phyloP scores from a whole-genome alignment of 2,888 invertebrate species.

The Mesoligia furuncula region DNA sequence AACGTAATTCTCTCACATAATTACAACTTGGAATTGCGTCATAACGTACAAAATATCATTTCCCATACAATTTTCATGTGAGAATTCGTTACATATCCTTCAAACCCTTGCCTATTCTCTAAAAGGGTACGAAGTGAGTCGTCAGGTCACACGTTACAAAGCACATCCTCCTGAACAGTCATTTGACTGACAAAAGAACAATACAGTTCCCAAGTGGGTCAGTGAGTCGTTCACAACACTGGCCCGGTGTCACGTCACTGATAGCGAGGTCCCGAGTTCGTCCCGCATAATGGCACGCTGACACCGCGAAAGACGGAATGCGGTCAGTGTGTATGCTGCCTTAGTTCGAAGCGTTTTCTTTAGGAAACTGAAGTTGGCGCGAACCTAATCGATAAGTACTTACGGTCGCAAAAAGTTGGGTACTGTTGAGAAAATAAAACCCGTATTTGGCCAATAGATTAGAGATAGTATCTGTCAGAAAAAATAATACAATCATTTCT shows the following conservation, averaged over 20 bases:
- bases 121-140: slow-evolving; percentile 40
- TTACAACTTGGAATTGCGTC: not conserved
- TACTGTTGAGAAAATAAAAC: slow-evolving; percentile 7
- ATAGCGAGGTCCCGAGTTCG: slow-evolving; percentile 76
- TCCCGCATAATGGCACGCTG: slow-evolving; percentile 73
- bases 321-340: slow-evolving; percentile 66
- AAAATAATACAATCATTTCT: not conserved
- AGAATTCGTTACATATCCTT: slow-evolving; percentile 20
- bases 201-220: slow-evolving; percentile 82
- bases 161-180: slow-evolving; percentile 64
- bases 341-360: slow-evolving; percentile 50
- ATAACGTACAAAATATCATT: not conserved
- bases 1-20: not conserved
- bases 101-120: slow-evolving; percentile 23
- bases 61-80: not conserved
- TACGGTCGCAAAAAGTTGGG: slow-evolving; percentile 11
- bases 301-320: slow-evolving; percentile 71
- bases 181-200: slow-evolving; percentile 78
- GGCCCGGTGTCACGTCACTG: slow-evolving; percentile 78
- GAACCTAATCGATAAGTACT: slow-evolving; percentile 25
- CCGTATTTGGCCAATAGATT: slow-evolving; percentile 3
- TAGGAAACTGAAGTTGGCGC: slow-evolving; percentile 28
- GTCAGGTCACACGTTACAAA: slow-evolving; percentile 60
- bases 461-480: not conserved
- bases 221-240: slow-evolving; percentile 79